phyloP scores from a whole-genome alignment of 1,140 invertebrate species.

The Tetragnatha versicolor region DNA sequence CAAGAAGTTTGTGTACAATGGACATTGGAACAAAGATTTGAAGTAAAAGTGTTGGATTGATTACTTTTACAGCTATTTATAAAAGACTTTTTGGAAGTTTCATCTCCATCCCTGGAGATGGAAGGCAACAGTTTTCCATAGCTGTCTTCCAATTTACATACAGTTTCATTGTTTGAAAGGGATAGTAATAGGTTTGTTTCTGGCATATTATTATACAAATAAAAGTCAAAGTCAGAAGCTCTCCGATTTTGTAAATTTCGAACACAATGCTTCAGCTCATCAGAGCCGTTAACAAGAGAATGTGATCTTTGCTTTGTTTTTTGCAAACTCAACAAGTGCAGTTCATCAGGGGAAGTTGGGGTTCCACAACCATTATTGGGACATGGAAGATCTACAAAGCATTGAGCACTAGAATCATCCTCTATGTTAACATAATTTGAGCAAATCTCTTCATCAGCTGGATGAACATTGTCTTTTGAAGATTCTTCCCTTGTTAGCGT shows the following conservation, averaged over 20 bases:
- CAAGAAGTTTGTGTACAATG: constrained; percentile 8
- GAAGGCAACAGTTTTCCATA: constrained; percentile 1
- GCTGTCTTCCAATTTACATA: constrained; percentile 7
- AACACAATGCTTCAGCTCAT: constrained; percentile 26
- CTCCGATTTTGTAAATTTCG: constrained; percentile 28
- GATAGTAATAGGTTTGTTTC: not conserved
- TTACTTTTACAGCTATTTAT: constrained; percentile 3
- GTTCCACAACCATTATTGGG: constrained; percentile 36
- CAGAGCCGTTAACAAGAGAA: constrained; percentile 32
- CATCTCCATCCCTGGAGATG: not conserved
- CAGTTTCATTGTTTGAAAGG: constrained; percentile 17
- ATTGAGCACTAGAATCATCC: constrained; percentile 31
- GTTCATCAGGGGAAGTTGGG: constrained; percentile 29
- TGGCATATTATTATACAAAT: constrained; percentile 11
- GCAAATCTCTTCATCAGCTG: not conserved
- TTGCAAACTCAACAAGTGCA: not conserved
- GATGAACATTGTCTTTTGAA: not conserved
- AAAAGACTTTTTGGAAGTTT: constrained; percentile 22
- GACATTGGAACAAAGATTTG: constrained; percentile 40
- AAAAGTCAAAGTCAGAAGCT: constrained; percentile 44
- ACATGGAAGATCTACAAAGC: not conserved
- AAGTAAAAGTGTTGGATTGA: constrained; percentile 1
- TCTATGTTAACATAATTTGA: not conserved
- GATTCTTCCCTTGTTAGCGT: not conserved
- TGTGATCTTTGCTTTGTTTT: constrained; percentile 40